Conservation (phyloP, 2,113 vertebrate species). For the Rhinolophus ferrumequinum region DNA sequence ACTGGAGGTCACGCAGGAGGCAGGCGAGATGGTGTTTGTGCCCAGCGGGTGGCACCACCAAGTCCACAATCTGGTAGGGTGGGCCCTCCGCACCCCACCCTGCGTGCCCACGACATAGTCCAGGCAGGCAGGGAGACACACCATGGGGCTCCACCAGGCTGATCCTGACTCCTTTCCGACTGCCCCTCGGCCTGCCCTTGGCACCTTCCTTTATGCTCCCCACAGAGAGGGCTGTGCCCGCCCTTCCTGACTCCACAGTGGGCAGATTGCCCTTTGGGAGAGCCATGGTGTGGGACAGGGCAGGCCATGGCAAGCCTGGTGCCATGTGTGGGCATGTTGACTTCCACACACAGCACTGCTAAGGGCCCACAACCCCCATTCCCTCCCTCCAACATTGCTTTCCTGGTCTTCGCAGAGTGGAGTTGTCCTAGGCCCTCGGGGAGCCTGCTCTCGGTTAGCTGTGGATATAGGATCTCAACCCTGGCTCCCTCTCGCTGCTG, state of each 20-base stretch:
- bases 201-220: background rate
- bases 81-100: accelerated
- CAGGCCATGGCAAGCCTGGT: background rate
- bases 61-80: slow-evolving; percentile 95
- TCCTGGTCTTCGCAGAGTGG: background rate
- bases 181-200: background rate
- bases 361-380: background rate
- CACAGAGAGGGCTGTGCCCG: background rate
- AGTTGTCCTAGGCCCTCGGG: background rate
- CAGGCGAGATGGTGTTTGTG: slow-evolving; percentile 96
- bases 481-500: background rate
- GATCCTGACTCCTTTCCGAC: accelerated
- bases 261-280: background rate
- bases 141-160: background rate
- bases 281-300: background rate
- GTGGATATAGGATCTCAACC: background rate
- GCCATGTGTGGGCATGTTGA: background rate
- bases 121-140: background rate
- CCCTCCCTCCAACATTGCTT: background rate
- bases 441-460: background rate
- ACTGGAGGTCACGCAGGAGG: slow-evolving; percentile 94
- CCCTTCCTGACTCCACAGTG: background rate
- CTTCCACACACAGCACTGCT: too few relatives aligned
- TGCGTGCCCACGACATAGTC: accelerated
- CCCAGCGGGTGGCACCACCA: slow-evolving; percentile 99